Conservation (phyloP, 2,797 vertebrate genomes). For the Periparus ater region DNA sequence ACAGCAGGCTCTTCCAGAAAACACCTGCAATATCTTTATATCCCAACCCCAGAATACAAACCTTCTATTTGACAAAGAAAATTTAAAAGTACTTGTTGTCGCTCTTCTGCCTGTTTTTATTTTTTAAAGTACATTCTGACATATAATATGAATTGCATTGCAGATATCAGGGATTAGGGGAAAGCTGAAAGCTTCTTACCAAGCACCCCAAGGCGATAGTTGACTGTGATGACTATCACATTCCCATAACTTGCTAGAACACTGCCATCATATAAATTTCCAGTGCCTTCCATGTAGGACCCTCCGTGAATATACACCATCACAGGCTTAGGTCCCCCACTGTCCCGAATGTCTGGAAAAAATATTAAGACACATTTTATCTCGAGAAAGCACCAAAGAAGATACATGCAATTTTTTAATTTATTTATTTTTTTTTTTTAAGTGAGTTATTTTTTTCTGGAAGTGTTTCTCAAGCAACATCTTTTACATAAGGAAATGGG, state of each 20-base stretch:
- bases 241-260: conserved; percentile 99
- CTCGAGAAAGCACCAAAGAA: conserved; percentile 70
- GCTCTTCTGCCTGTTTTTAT: background rate
- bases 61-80: background rate
- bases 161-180: conserved; percentile 48
- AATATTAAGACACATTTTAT: conserved; percentile 76
- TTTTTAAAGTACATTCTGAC: background rate
- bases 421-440: background rate
- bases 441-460: conserved; percentile 54
- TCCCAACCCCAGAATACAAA: background rate
- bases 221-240: conserved; percentile 98
- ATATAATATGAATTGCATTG: conserved; percentile 5
- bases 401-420: conserved; percentile 44
- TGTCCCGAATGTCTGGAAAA: conserved; percentile 97
- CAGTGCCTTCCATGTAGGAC: conserved; percentile 99
- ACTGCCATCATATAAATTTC: conserved; percentile 98
- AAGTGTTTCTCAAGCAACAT: conserved; percentile 82
- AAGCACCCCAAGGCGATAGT: conserved; percentile 97
- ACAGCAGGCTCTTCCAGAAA: background rate
- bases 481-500: background rate
- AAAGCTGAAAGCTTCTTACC: conserved; percentile 85
- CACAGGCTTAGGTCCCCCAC: conserved; percentile 98
- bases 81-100: background rate
- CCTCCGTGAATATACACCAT: conserved; percentile 99
- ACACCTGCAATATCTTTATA: background rate